phyloP scores from a whole-genome alignment of 2,113 vertebrate species.

The Peromyscus californicus region DNA sequence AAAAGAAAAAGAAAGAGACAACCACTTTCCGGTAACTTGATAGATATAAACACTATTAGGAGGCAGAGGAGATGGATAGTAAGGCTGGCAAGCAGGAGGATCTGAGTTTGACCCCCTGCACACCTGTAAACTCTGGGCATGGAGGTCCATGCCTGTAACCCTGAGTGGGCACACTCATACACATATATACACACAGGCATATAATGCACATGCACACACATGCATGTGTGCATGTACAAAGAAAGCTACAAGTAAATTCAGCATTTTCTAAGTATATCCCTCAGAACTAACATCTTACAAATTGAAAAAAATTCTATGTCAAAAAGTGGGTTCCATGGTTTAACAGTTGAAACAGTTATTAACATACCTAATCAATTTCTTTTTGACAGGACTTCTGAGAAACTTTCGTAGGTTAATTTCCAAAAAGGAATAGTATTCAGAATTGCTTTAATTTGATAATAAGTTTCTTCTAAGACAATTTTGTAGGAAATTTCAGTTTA shows the following conservation, averaged over 20 bases:
- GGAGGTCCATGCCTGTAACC: not conserved
- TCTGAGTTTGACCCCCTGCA: not conserved
- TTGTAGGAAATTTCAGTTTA: conserved; percentile 15
- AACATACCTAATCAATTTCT: not conserved
- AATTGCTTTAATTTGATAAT: not conserved
- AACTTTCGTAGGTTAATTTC: conserved; percentile 15
- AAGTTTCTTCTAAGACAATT: not conserved
- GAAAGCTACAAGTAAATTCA: not conserved
- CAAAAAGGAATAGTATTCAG: not conserved
- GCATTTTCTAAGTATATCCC: not conserved
- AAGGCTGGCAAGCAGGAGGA: not conserved
- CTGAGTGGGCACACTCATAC: not conserved
- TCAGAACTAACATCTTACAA: not conserved
- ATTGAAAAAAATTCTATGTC: not conserved
- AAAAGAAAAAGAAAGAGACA: not conserved
- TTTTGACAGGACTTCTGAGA: not conserved
- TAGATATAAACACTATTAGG: not conserved
- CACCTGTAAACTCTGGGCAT: not conserved
- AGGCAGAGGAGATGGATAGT: not conserved
- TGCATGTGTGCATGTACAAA: rapidly evolving
- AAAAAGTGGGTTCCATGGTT: not conserved
- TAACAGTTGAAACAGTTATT: not conserved
- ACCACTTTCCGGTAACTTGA: not conserved
- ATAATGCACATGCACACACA: not conserved
- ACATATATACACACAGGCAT: not conserved